These are phyloP conservation scores for Osedax frankpressi DNA, from an alignment of 2,888 invertebrate species.

Conservation along the genomic window DNA sequence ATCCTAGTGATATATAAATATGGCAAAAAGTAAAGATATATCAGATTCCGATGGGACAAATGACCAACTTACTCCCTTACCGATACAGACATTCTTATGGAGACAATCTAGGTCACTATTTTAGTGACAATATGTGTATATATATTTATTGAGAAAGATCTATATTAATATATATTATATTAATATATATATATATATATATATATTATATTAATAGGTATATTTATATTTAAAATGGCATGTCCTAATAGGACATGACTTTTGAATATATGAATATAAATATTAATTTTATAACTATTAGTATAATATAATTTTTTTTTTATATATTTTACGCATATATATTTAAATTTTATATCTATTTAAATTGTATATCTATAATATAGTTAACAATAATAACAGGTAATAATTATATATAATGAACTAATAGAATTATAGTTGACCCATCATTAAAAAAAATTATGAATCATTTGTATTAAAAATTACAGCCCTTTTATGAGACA, in stretches of 20 bases:
- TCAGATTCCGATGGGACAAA: conserved; percentile 35
- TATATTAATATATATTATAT: neutral
- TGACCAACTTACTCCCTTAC: conserved; percentile 61
- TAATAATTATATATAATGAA: neutral
- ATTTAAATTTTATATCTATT: no score
- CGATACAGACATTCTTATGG: conserved; percentile 94
- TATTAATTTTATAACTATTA: no score
- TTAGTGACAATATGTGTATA: neutral
- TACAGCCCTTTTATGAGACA: conserved; percentile 86
- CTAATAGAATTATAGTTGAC: no score
- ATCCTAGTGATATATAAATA: no score
- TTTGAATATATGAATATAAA: no score
- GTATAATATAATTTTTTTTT: no score
- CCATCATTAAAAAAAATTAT: no score
- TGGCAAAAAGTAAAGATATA: conserved; percentile 39
- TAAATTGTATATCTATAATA: conserved; percentile 9
- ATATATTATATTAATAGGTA: no score
- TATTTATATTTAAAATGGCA: no score
- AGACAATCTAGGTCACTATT: conserved; percentile 64
- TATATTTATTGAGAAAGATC: neutral
- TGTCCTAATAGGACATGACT: no score
- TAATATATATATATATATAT: neutral
- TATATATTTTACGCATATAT: no score
- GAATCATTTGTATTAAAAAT: conserved; percentile 29
- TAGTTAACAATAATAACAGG: neutral